Evolutionary conservation across 2,888 invertebrate genomes (phyloP), one percentile per base, ranked within the genome.

Genomic region (Lepidocyrtoides sp.): DNA sequence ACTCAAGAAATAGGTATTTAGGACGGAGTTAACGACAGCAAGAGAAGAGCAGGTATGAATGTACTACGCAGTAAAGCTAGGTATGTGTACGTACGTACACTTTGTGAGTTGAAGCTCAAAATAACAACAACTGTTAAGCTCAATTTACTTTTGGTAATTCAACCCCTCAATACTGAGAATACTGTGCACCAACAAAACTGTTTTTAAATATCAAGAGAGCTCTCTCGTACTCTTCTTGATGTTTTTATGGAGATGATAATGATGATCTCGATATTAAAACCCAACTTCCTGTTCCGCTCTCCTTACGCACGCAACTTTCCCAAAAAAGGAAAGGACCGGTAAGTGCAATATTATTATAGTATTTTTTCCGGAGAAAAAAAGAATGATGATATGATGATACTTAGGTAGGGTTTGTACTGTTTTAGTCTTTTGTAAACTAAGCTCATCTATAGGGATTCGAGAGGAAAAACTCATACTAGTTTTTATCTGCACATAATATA

Each of bases 251-350:
- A 23, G 44, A 44, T 36, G 72, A 41, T 75, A 29, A 44, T 48
- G 72, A 41, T 75, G 72, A 44, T 75, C 72, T 44, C 83, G 5
- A 44, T 79, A 41, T 82, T 60, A 82, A 14, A 63, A 8, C 63
- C 29, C 32, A 23, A 86, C 86, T 86, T 86, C 86, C 86, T 86
- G 75, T 86, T 86, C 86, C 75, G 86, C 32, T 86, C 86, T 36
- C 54, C 54, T 86, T 75, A 20, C 26, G 26, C 48, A 83, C 66
- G 29, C 51, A 72, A 32, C 29, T 51, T 32, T 51, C 69, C 23
- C 44, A 69, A 84, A 72, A 84, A 32, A 29, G 12, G 44, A 23
- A 23, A 41, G 12, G 48, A 5, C 17, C 72, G 23, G 44, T 23
- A 44, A 17, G n/a, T 63, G 54, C 26, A 32, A 36, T n/a, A n/a